Evolutionary conservation across 2,113 vertebrate species (phyloP).

Genomic region (Lagenorhynchus albirostris): DNA sequence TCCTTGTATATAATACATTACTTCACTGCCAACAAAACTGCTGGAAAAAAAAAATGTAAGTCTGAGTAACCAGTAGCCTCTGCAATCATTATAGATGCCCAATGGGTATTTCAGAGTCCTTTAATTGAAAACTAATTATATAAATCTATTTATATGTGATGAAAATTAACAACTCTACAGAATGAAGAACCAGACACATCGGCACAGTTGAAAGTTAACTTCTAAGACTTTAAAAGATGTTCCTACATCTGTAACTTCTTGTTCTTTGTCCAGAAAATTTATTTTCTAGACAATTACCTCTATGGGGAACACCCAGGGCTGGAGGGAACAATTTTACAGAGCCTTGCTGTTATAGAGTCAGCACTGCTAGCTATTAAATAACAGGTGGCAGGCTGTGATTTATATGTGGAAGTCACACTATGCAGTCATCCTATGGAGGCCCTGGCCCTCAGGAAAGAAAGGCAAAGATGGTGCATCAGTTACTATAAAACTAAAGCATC

Average conservation of each 20-base stretch:
- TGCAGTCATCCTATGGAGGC: not conserved
- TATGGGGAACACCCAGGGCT: constrained; percentile 56
- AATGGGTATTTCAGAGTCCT: not conserved
- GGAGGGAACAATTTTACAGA: constrained; percentile 57
- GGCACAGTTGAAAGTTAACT: constrained; percentile 41
- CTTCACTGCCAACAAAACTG: constrained; percentile 66
- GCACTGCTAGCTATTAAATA: constrained; percentile 69
- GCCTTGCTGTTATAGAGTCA: constrained; percentile 59
- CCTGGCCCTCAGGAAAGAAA: constrained; percentile 37
- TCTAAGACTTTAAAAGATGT: constrained; percentile 50
- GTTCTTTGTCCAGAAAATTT: constrained; percentile 45
- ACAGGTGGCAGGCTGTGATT: constrained; percentile 66
- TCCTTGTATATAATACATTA: constrained; percentile 80
- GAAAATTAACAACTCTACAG: constrained; percentile 11
- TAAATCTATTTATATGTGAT: not conserved
- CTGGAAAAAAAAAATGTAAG: constrained; percentile 32
- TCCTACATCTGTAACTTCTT: constrained; percentile 33
- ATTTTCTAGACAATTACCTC: constrained; percentile 69
- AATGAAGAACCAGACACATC: not conserved
- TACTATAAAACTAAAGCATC: constrained; percentile 28
- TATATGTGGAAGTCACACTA: constrained; percentile 26
- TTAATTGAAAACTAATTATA: constrained; percentile 56
- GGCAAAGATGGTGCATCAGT: constrained; percentile 1
- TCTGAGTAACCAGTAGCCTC: constrained; percentile 59
- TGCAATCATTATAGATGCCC: constrained; percentile 70